Evolutionary conservation across 2,797 vertebrate genomes (phyloP), one percentile per base, ranked within the genome.

Genomic region (Australoheros facetus): DNA sequence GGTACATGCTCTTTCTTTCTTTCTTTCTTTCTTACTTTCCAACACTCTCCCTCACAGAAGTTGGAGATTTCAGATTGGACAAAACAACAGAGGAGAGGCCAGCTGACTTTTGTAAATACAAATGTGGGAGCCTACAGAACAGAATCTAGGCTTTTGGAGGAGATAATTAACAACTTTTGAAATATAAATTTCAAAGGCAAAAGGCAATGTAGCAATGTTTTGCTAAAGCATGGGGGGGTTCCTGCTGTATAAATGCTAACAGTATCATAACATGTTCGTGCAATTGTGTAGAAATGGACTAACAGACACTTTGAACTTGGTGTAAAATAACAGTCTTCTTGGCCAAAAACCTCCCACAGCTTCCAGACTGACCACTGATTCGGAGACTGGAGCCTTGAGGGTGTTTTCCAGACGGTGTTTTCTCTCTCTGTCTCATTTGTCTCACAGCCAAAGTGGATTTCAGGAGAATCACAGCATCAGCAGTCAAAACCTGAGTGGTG

Each of bases 381-480:
- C 69, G 34, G 55, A 78, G 80, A 83, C 85, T 51, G 80, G 73
- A 82, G 82, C 83, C 86, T 75, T 60, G 34, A 80, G 85, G 87
- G 85, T 77, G 76, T 90, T 92, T 91, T 90, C 87, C 87, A 89
- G 84, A 87, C 84, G 71, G 79, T 78, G 86, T 88, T 90, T 87
- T 91, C 86, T 84, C 90, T 89, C 82, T 86, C 48, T 26, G 84
- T 82, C 83, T 91, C 79, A 85, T 90, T 84, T 91, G 87, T 89
- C 76, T 56, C 54, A 10, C 80, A 85, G 91, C 90, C 91, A 91
- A 92, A 89, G 80, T 81, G 79, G 80, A 75, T 88, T 89, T 89
- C 75, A 59, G 75, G 75, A 90, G 85, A 92, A 87, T 89, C 87
- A 88, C 90, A 88, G 89, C 90, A 85, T 92, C 90, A 90, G 91